A percentile compares a stretch with the other conserved stretches of the same genome.
Conservation (phyloP, 2,113 vertebrate species). For the Leiothrix lutea region DNA sequence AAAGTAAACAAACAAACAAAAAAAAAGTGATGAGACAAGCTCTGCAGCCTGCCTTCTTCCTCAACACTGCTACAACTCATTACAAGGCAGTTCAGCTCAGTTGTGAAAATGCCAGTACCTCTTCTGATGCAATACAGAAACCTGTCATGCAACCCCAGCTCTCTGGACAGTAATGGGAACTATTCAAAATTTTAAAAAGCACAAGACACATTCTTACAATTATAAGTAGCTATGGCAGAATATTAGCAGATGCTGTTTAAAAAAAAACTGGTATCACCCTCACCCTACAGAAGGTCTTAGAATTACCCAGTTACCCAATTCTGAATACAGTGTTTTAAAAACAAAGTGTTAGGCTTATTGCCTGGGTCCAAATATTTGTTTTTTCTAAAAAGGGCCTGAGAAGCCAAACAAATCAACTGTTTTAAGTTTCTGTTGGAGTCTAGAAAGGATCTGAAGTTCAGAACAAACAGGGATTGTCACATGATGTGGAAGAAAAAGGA, state of each 20-base stretch:
- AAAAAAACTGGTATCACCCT: neutral
- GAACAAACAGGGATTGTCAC: neutral
- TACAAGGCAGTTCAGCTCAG: neutral
- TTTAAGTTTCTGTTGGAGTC: neutral
- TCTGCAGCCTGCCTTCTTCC: neutral
- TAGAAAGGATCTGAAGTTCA: neutral
- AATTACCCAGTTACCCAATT: neutral
- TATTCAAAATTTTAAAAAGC: neutral
- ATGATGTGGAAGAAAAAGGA: neutral
- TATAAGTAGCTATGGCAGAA: neutral
- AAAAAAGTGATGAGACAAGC: neutral
- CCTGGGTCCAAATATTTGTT: neutral
- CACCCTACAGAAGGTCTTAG: neutral
- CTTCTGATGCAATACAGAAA: neutral
- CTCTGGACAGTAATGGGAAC: neutral
- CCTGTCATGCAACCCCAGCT: neutral
- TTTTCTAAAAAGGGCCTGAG: neutral
- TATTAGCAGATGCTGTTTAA: neutral
- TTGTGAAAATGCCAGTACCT: neutral
- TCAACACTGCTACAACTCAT: neutral
- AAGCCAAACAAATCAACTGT: slow-evolving; percentile 23
- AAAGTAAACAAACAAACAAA: slow-evolving; percentile 2
- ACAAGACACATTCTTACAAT: neutral
- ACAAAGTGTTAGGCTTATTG: neutral
- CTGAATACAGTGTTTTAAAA: neutral